A percentile compares a stretch with the other conserved stretches of the same genome.
Evolutionary conservation across 2,113 vertebrate genomes (phyloP).

Genomic region (Pungitius pungitius): DNA sequence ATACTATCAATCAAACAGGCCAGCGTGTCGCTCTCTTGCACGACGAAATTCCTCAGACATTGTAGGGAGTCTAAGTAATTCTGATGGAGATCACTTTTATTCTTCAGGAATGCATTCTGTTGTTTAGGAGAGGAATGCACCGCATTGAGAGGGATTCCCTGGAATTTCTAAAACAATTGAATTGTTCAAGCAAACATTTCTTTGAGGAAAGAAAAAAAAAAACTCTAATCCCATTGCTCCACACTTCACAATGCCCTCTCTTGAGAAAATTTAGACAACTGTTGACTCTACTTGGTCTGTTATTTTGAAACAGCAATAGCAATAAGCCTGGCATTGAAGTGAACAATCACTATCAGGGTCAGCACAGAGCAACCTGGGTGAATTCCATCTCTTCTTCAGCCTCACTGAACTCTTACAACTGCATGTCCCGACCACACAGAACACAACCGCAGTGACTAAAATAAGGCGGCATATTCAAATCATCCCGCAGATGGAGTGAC

Average conservation of each 20-base stretch:
- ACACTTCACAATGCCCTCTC: slow-evolving; percentile 62
- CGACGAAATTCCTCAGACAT: slow-evolving; percentile 70
- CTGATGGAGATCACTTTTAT: slow-evolving; percentile 75
- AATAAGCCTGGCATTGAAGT: slow-evolving; percentile 45
- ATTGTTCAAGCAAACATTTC: slow-evolving; percentile 71
- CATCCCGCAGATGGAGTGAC: slow-evolving; percentile 34
- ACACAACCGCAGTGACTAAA: not conserved
- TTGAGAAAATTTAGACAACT: slow-evolving; percentile 45
- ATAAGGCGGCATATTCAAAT: slow-evolving; percentile 11
- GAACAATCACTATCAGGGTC: slow-evolving; percentile 61
- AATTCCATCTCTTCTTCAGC: slow-evolving; percentile 58
- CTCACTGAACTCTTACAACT: slow-evolving; percentile 16
- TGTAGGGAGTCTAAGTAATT: slow-evolving; percentile 65
- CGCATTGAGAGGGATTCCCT: slow-evolving; percentile 60
- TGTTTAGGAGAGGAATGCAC: slow-evolving; percentile 65
- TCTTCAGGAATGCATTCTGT: slow-evolving; percentile 73
- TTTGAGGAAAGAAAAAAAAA: slow-evolving; percentile 53
- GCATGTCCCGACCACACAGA: slow-evolving; percentile 20
- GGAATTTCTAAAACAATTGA: slow-evolving; percentile 75
- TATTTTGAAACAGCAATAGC: slow-evolving; percentile 33
- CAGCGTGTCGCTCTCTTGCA: slow-evolving; percentile 53
- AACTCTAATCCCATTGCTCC: slow-evolving; percentile 63
- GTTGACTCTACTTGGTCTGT: slow-evolving; percentile 44
- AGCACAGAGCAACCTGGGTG: slow-evolving; percentile 32
- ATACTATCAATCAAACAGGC: slow-evolving; percentile 69